These are phyloP conservation scores for Eubasilissa regina DNA, from an alignment of 1,140 invertebrate genomes.

Conservation along the genomic window DNA sequence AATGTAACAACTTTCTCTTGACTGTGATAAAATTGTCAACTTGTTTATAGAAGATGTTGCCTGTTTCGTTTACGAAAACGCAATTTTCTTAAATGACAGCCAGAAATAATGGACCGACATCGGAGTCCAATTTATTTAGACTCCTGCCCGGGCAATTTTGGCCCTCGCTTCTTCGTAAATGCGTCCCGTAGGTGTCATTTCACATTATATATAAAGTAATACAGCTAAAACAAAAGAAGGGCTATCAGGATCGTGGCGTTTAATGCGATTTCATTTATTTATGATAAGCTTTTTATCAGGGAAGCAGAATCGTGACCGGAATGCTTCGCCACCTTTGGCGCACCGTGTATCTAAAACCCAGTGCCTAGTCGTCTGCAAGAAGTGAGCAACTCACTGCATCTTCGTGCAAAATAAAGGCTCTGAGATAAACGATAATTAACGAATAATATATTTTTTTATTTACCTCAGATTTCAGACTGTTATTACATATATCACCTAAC, in stretches of 20 bases:
- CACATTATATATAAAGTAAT: constrained; percentile 29
- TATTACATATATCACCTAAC: no score
- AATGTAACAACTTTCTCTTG: neutral
- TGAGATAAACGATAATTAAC: no score
- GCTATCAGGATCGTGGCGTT: constrained; percentile 49
- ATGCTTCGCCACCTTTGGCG: constrained; percentile 26
- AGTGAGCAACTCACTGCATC: no score
- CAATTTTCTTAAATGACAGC: constrained; percentile 23
- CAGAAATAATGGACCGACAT: constrained; percentile 28
- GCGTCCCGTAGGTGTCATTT: constrained; percentile 40
- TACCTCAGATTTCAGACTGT: no score
- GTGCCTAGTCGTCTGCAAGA: no score
- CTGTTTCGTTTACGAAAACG: neutral
- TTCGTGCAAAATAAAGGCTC: no score
- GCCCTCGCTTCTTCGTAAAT: constrained; percentile 30
- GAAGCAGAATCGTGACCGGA: constrained; percentile 56
- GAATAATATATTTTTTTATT: no score
- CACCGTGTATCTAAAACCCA: no score
- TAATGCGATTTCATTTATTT: constrained; percentile 60
- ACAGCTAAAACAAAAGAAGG: constrained; percentile 38
- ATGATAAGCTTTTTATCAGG: constrained; percentile 61
- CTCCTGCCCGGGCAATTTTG: constrained; percentile 8
- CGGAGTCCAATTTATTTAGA: constrained; percentile 40
- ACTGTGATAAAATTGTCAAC: neutral
- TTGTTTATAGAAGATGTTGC: constrained; percentile 8